Conservation (phyloP, 1,140 invertebrate species). For the Formica selysi region DNA sequence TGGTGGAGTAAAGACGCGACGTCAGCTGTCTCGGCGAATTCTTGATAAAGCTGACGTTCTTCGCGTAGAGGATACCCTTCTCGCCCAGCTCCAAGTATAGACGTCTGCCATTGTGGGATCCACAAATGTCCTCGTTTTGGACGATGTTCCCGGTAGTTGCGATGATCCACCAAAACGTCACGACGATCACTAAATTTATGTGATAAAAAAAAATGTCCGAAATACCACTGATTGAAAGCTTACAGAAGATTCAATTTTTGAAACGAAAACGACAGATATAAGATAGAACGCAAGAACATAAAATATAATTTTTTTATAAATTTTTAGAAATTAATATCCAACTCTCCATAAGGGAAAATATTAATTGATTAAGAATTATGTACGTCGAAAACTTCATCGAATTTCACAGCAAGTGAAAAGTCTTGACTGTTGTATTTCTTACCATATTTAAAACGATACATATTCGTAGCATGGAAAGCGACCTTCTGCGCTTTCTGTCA, state of each 20-base stretch:
- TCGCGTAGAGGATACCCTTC: slow-evolving; percentile 87
- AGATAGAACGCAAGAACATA: background rate
- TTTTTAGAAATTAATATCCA: background rate
- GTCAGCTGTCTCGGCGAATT: slow-evolving; percentile 74
- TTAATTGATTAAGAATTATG: background rate
- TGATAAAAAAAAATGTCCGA: background rate
- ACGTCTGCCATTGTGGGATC: slow-evolving; percentile 87
- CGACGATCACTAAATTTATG: slow-evolving; percentile 46
- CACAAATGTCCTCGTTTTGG: slow-evolving; percentile 88
- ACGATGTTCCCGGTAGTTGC: slow-evolving; percentile 72
- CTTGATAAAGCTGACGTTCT: slow-evolving; percentile 86
- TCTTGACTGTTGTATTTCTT: slow-evolving; percentile 64
- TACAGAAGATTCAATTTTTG: background rate
- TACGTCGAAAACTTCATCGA: background rate
- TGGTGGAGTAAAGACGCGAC: slow-evolving; percentile 70
- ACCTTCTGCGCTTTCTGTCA: slow-evolving; percentile 60
- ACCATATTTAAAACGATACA: slow-evolving; percentile 79
- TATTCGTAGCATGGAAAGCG: slow-evolving; percentile 73
- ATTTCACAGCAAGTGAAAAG: background rate
- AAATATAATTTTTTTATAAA: background rate
- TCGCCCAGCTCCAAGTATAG: slow-evolving; percentile 89
- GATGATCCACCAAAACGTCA: slow-evolving; percentile 52
- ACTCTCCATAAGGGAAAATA: background rate
- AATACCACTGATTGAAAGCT: background rate
- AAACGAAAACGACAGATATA: background rate